A percentile compares a stretch with the other conserved stretches of the same genome.
Conservation (phyloP, 1,140 invertebrate species). For the Eupeodes corollae region DNA sequence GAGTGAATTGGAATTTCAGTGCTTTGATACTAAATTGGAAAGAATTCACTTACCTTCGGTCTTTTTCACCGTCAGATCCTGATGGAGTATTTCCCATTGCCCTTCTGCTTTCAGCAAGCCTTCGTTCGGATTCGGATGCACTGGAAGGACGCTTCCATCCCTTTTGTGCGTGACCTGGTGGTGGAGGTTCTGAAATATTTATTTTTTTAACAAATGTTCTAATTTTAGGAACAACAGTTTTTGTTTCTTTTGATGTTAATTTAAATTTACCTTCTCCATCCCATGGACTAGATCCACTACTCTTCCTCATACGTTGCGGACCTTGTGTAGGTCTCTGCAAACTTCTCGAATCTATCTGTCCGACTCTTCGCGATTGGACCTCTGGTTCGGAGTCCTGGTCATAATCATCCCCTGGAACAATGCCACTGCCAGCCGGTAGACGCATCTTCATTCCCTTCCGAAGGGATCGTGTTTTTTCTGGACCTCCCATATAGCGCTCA, state of each 20-base stretch:
- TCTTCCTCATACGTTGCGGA: constrained; percentile 28
- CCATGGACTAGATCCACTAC: constrained; percentile 42
- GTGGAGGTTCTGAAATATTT: constrained; percentile 26
- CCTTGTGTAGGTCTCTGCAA: constrained; percentile 28
- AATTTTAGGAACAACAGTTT: neutral
- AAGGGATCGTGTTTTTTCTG: constrained; percentile 26
- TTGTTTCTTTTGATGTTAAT: neutral
- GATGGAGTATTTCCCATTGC: constrained; percentile 32
- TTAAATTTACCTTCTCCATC: constrained; percentile 40
- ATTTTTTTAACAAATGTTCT: neutral
- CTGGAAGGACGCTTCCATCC: constrained; percentile 52
- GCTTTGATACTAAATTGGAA: neutral
- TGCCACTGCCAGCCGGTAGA: constrained; percentile 24
- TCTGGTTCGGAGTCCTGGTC: constrained; percentile 35
- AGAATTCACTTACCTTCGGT: constrained; percentile 21
- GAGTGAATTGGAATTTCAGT: neutral
- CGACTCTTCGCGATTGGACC: constrained; percentile 2
- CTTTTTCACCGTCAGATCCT: constrained; percentile 34
- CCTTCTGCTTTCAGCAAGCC: constrained; percentile 38
- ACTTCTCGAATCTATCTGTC: constrained; percentile 15
- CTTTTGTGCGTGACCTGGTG: constrained; percentile 41
- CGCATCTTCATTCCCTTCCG: constrained; percentile 25
- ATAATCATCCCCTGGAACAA: constrained; percentile 16
- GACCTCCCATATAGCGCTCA: constrained; percentile 13
- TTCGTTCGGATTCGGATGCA: constrained; percentile 43